A percentile compares a stretch with the other conserved stretches of the same genome.
Conservation (phyloP, 2,888 invertebrate genomes). For the Drosophila kambysellisi region DNA sequence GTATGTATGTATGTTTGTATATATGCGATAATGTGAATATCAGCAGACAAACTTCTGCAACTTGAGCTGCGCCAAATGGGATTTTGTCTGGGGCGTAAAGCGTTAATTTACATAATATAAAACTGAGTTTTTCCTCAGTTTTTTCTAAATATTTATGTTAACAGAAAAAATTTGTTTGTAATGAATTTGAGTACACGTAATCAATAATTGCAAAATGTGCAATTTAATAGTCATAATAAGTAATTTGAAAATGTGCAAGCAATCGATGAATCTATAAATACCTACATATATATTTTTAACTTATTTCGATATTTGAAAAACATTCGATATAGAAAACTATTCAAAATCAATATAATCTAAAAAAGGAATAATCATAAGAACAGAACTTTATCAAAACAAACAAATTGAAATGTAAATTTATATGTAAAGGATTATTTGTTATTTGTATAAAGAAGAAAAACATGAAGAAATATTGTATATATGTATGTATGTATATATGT, state of each 20-base stretch:
- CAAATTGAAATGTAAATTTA: background rate
- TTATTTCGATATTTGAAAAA: too few species aligned
- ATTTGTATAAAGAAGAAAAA: too few species aligned
- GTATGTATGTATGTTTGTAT: too few species aligned
- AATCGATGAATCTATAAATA: too few species aligned
- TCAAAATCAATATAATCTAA: background rate
- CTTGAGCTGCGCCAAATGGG: background rate
- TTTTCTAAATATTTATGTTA: background rate
- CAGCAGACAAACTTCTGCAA: background rate
- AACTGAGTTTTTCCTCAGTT: background rate
- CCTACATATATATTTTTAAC: too few species aligned
- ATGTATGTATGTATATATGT: conserved; percentile 1
- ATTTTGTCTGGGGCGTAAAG: background rate
- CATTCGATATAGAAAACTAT: background rate
- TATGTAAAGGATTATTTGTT: background rate
- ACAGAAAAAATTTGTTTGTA: too few species aligned
- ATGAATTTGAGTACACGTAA: too few species aligned
- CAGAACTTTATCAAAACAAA: background rate
- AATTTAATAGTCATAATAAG: too few species aligned
- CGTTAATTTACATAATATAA: background rate
- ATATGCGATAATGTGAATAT: too few species aligned
- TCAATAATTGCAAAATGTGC: too few species aligned
- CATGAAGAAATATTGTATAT: background rate
- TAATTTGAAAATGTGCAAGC: too few species aligned
- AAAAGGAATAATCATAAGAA: rapidly evolving